Base-by-base conservation (phyloP, 1,140 invertebrate species). In the Micrasema minimum region DNA sequence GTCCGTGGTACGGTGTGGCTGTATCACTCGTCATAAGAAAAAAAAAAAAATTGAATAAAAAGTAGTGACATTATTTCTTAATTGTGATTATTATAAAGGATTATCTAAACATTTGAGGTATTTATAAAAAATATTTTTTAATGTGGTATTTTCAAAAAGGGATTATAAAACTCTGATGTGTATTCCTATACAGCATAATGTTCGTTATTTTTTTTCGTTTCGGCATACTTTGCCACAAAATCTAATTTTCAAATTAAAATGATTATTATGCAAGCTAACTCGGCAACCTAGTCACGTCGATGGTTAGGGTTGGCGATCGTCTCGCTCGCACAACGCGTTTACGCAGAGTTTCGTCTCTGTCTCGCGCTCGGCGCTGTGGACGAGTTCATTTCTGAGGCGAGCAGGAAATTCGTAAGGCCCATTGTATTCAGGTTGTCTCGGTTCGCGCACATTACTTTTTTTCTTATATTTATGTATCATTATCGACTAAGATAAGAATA, bases 381-480 rank as follows among this genome's bases (percentile, higher is more conserved):
- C 73, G 73, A 75, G 73, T 75, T 69, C 66, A 75, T 69, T 71
- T 57, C 38, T 50, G 69, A 68, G 59, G 66, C 50, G 68, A 66
- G 67, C 62, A 41, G 62, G 67, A 26, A 69, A 73, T 31, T 61
- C 7, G 18, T 12, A 46, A 61, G n/a, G 67, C 35, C 50, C 67
- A 62, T n/a, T 37, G 16, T 53, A 41, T 48, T 22, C 35, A 74
- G 72, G 69, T 74, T 22, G 38, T 31, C n/a, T n/a, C 37, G 14
- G 48, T 65, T 71, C n/a, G 72, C 65, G 59, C 67, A 70, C 7
- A 38, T n/a, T 59, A 59, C 22, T 16, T 20, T 59, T 57, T 59
- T 35, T 59, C 10, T 22, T 4, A 0, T 26, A 14, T 35, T 9
- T 31, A 26, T 35, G 23, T 26, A 26, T 2, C 23, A 35, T 53